Evolutionary conservation across 2,797 vertebrate species (phyloP).

Genomic region (Oreonectes daqikongensis): DNA sequence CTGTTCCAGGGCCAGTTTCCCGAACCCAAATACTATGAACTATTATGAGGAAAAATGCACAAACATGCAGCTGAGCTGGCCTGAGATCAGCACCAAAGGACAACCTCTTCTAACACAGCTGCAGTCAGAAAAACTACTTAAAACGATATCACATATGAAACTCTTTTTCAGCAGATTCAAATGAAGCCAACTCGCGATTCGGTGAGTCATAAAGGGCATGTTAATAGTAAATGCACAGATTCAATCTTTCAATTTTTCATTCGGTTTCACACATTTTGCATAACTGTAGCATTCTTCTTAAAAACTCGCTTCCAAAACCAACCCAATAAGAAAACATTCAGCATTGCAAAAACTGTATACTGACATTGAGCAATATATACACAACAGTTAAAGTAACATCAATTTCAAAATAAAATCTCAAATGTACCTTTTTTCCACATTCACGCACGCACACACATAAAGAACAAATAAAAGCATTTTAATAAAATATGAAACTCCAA

Average conservation of each 20-base stretch:
- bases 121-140: background rate
- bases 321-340: background rate
- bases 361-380: constrained; percentile 40
- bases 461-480: background rate
- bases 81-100: constrained; percentile 18
- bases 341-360: constrained; percentile 19
- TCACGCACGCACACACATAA: background rate
- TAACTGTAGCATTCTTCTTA: constrained; percentile 1
- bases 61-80: background rate
- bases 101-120: constrained; percentile 30
- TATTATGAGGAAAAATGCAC: constrained; percentile 4
- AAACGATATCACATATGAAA: constrained; percentile 15
- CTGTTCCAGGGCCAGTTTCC: constrained; percentile 36
- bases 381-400: constrained; percentile 16
- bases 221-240: background rate
- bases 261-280: background rate
- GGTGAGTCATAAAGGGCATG: constrained; percentile 6
- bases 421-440: background rate
- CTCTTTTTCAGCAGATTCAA: background rate
- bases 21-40: background rate
- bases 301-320: constrained; percentile 17
- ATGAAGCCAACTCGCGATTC: constrained; percentile 20
- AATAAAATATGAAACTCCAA: background rate
- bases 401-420: constrained; percentile 6
- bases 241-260: background rate